Conservation (phyloP, 2,113 vertebrate species). For the Otus sunia region DNA sequence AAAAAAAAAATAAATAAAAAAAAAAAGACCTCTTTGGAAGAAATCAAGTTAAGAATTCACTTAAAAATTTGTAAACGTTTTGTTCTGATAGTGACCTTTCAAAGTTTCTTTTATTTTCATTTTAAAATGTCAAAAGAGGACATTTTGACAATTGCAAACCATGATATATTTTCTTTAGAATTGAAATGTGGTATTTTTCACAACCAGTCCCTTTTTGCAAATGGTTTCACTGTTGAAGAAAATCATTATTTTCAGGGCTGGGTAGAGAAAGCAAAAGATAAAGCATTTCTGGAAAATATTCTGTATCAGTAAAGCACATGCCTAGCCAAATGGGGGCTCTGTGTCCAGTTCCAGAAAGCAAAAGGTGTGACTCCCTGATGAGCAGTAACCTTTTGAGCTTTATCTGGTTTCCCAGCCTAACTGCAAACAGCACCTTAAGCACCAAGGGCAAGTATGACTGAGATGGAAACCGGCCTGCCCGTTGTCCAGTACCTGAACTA, state of each 20-base stretch:
- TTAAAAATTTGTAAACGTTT: neutral
- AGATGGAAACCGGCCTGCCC: neutral
- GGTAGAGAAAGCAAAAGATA: neutral
- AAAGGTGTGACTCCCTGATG: fast-evolving
- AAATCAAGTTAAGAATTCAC: neutral
- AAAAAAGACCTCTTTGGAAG: neutral
- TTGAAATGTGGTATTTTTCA: neutral
- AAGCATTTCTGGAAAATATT: neutral
- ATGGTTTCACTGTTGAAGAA: neutral
- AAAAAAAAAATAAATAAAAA: neutral
- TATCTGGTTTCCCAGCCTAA: neutral
- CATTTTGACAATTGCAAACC: conserved; percentile 8
- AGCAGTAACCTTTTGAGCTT: neutral
- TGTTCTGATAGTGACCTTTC: conserved; percentile 34
- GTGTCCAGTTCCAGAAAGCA: neutral
- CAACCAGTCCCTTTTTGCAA: neutral
- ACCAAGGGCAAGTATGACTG: neutral
- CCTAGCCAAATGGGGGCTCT: neutral
- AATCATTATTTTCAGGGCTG: neutral
- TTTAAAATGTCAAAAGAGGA: conserved; percentile 20
- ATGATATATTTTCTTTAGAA: neutral
- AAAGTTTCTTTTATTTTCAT: conserved; percentile 24
- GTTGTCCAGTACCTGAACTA: neutral
- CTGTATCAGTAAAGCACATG: neutral
- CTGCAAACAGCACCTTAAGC: neutral